Evolutionary conservation across 2,888 invertebrate genomes (phyloP).

Genomic region (Bellardia pandia): DNA sequence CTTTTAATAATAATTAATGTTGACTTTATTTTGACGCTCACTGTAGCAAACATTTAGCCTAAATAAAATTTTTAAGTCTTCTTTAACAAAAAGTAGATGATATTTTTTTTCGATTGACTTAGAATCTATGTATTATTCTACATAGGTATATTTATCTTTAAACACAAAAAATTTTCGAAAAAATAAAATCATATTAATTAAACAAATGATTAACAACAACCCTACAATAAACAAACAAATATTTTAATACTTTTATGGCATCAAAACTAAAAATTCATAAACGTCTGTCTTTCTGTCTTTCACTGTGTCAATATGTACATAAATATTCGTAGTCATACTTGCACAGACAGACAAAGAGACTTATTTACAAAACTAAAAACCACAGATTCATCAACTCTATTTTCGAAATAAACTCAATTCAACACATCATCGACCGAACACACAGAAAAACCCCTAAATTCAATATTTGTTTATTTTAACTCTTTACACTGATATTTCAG

Average conservation of each 20-base stretch:
- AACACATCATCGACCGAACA: background rate
- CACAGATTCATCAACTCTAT: conserved; percentile 51
- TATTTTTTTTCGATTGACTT: conserved; percentile 24
- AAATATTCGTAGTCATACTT: background rate
- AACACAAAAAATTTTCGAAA: conserved; percentile 10
- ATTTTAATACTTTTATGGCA: conserved; percentile 62
- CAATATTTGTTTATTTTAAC: conserved; percentile 77
- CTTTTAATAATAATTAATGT: too few relatives aligned
- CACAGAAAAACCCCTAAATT: conserved; percentile 61
- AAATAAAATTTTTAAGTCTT: conserved; percentile 3
- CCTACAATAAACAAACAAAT: conserved; percentile 56
- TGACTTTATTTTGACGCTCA: too few relatives aligned
- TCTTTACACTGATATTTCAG: conserved; percentile 75
- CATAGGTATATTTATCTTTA: conserved; percentile 7
- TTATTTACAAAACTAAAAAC: conserved; percentile 56
- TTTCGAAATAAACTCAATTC: conserved; percentile 39
- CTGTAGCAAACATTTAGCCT: background rate
- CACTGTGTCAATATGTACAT: conserved; percentile 24
- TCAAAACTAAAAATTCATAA: conserved; percentile 23
- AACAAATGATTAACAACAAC: conserved; percentile 61
- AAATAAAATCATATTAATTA: conserved; percentile 55
- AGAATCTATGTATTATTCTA: conserved; percentile 8
- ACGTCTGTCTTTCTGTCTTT: background rate
- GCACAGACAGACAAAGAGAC: background rate
- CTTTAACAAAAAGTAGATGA: background rate